A percentile compares a stretch with the other conserved stretches of the same genome.
phyloP scores from a whole-genome alignment of 2,113 vertebrate species.

The Astur gentilis region DNA sequence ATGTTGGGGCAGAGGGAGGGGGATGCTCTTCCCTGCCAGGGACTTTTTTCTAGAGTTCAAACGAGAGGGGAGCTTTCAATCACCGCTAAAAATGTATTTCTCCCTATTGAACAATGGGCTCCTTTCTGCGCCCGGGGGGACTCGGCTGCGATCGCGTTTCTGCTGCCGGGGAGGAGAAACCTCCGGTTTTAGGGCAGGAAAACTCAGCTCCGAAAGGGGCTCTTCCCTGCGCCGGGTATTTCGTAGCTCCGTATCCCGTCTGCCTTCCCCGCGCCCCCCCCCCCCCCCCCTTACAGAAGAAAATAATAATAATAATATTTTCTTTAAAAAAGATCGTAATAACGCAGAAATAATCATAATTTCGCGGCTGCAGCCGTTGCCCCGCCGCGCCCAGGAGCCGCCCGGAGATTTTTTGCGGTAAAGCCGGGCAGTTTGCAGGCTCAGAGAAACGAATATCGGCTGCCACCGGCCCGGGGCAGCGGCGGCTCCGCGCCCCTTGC shows the following conservation, averaged over 20 bases:
- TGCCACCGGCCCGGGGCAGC: not conserved
- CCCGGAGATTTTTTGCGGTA: fast-evolving
- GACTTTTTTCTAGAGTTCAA: conserved; percentile 78
- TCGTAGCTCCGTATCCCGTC: not conserved
- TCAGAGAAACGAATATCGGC: not conserved
- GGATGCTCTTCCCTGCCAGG: conserved; percentile 60
- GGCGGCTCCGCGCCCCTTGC: not conserved
- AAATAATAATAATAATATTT: no score
- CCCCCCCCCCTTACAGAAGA: not conserved
- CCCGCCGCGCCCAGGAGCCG: not conserved
- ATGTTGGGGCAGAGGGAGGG: conserved; percentile 72
- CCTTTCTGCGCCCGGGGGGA: conserved; percentile 61
- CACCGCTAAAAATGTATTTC: conserved; percentile 72
- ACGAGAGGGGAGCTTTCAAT: conserved; percentile 71
- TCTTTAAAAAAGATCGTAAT: no score
- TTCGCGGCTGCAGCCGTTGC: not conserved
- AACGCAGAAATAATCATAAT: not conserved
- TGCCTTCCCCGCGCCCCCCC: not conserved
- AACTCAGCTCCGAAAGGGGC: not conserved
- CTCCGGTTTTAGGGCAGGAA: not conserved
- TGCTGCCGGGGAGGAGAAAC: conserved; percentile 24
- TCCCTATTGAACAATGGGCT: conserved; percentile 69
- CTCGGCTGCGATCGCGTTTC: conserved; percentile 47
- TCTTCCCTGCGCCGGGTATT: not conserved
- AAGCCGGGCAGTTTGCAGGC: not conserved